These are phyloP conservation scores for Heliconius nattereri DNA, from an alignment of 1,140 invertebrate genomes.

Conservation along the genomic window DNA sequence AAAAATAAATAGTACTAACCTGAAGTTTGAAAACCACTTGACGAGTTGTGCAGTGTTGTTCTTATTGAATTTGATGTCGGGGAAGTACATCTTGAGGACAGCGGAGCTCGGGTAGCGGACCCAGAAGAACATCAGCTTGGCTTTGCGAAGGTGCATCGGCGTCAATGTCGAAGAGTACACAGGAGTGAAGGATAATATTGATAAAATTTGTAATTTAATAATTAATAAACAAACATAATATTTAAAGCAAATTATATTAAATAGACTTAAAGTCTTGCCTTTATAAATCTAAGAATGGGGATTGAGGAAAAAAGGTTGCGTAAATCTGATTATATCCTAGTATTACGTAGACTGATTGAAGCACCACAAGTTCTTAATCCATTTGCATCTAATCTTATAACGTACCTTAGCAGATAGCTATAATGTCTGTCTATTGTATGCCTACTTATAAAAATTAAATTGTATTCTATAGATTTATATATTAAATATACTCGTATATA, in stretches of 20 bases:
- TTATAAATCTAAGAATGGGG: constrained; percentile 34
- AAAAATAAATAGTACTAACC: constrained; percentile 9
- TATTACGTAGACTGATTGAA: constrained; percentile 69
- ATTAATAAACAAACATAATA: not conserved
- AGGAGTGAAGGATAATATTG: constrained; percentile 86
- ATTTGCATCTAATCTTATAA: constrained; percentile 80
- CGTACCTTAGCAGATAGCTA: constrained; percentile 66
- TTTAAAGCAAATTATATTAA: constrained; percentile 1
- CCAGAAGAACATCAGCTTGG: constrained; percentile 99
- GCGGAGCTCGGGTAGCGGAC: constrained; percentile 98
- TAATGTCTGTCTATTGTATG: constrained; percentile 36
- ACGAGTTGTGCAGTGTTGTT: constrained; percentile 99
- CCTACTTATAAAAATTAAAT: not conserved
- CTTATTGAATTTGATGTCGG: constrained; percentile 99
- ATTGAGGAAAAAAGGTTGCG: constrained; percentile 49
- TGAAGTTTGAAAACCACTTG: constrained; percentile 96
- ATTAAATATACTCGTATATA: too few species aligned
- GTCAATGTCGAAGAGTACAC: constrained; percentile 96
- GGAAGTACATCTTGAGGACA: constrained; percentile 99
- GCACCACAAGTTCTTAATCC: constrained; percentile 77
- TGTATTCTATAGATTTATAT: not conserved
- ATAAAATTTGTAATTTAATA: not conserved
- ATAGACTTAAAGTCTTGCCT: not conserved
- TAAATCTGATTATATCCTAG: constrained; percentile 70
- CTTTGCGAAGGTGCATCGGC: constrained; percentile 99